Conservation (phyloP, 2,797 vertebrate genomes). For the Melanotaenia trifasciata region DNA sequence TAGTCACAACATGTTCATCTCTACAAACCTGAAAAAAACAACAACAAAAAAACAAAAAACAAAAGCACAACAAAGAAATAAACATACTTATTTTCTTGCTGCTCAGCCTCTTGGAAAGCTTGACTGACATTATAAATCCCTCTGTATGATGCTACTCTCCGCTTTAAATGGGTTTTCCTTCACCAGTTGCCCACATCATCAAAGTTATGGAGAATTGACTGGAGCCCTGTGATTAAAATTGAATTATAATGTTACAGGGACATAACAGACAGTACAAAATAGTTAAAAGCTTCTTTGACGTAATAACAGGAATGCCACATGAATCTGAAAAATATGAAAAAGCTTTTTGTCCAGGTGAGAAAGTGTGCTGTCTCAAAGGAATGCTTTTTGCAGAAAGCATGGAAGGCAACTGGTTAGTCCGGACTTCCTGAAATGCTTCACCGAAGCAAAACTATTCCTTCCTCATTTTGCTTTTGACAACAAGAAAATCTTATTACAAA, state of each 20-base stretch:
- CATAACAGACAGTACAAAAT: conserved; percentile 11
- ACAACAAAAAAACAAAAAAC: not conserved
- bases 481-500: conserved; percentile 12
- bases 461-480: conserved; percentile 26
- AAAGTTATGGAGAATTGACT: conserved; percentile 1
- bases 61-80: conserved; percentile 16
- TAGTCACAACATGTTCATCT: not conserved
- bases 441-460: conserved; percentile 21
- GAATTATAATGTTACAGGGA: conserved; percentile 10
- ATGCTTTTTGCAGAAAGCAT: conserved; percentile 25
- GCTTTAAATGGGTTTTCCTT: conserved; percentile 19
- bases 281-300: not conserved
- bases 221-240: conserved; percentile 52
- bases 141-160: conserved; percentile 14
- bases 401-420: conserved; percentile 3
- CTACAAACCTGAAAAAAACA: not conserved
- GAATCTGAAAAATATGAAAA: conserved; percentile 11
- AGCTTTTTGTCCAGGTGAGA: conserved; percentile 2
- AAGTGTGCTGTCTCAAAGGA: conserved; percentile 11
- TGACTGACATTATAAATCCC: conserved; percentile 71
- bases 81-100: conserved; percentile 77
- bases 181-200: conserved; percentile 24
- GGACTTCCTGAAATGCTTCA: conserved; percentile 29
- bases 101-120: conserved; percentile 56
- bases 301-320: conserved; percentile 1